A percentile compares a stretch with the other conserved stretches of the same genome.
These are phyloP conservation scores for Melanerpes formicivorus DNA, from an alignment of 2,113 vertebrate genomes.

Conservation along the genomic window DNA sequence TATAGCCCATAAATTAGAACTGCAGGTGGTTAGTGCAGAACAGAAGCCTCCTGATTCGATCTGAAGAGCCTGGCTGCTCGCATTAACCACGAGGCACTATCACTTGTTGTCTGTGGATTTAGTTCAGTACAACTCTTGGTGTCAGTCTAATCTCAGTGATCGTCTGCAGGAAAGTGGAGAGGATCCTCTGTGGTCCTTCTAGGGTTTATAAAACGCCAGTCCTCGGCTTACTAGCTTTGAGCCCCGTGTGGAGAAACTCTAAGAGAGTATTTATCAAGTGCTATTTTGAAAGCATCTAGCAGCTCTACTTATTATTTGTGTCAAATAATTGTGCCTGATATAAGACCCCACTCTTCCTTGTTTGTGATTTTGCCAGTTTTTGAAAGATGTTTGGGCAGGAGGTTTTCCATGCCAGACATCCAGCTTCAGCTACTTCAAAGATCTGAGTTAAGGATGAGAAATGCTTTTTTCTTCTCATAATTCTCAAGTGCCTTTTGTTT, in stretches of 20 bases:
- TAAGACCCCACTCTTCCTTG: neutral
- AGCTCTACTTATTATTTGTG: neutral
- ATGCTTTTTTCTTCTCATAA: neutral
- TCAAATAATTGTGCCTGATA: neutral
- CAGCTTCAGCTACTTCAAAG: neutral
- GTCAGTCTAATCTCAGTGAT: constrained; percentile 66
- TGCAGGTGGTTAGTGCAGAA: neutral
- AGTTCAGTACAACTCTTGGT: constrained; percentile 61
- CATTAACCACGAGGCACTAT: neutral
- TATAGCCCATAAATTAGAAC: neutral
- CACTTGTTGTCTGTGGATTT: neutral
- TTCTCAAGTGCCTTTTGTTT: neutral
- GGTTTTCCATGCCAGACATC: neutral
- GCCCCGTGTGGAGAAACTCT: neutral
- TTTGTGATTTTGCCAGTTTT: neutral
- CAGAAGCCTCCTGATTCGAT: neutral
- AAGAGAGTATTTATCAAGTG: neutral
- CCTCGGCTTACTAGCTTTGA: neutral
- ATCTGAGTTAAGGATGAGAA: neutral
- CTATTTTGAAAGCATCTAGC: neutral
- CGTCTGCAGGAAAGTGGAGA: neutral
- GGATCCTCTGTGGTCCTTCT: neutral
- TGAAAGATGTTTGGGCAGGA: neutral
- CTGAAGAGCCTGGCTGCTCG: neutral
- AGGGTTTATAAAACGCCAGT: neutral